A percentile compares a stretch with the other conserved stretches of the same genome.
phyloP scores from a whole-genome alignment of 2,113 vertebrate genomes.

The Otus sunia region DNA sequence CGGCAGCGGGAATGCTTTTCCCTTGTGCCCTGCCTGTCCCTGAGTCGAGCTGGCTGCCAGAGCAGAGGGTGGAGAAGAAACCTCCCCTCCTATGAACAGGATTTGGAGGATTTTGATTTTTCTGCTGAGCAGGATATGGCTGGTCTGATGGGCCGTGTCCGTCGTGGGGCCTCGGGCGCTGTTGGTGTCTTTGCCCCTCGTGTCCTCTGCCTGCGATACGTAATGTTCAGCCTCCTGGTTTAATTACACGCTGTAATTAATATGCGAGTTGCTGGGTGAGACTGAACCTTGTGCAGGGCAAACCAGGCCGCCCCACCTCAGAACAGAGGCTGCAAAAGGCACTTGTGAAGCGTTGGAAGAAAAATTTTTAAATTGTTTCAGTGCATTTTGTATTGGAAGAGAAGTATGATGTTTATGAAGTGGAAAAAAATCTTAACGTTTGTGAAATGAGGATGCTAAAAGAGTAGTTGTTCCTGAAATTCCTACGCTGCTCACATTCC shows the following conservation, averaged over 20 bases:
- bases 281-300: accelerated
- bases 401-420: neutral
- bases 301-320: neutral
- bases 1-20: too few relatives aligned
- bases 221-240: neutral
- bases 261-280: neutral
- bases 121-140: neutral
- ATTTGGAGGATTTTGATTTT: neutral
- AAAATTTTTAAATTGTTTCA: neutral
- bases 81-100: neutral
- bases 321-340: neutral
- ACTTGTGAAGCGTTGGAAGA: accelerated
- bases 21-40: neutral
- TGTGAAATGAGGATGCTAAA: neutral
- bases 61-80: neutral
- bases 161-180: neutral
- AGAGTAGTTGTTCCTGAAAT: neutral
- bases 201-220: neutral
- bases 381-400: neutral
- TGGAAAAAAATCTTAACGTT: neutral
- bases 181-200: neutral
- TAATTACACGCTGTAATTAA: neutral
- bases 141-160: too few relatives aligned
- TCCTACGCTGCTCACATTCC: neutral
- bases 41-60: neutral